These are phyloP conservation scores for Bemisia tabaci DNA, from an alignment of 1,140 invertebrate species.

Conservation along the genomic window DNA sequence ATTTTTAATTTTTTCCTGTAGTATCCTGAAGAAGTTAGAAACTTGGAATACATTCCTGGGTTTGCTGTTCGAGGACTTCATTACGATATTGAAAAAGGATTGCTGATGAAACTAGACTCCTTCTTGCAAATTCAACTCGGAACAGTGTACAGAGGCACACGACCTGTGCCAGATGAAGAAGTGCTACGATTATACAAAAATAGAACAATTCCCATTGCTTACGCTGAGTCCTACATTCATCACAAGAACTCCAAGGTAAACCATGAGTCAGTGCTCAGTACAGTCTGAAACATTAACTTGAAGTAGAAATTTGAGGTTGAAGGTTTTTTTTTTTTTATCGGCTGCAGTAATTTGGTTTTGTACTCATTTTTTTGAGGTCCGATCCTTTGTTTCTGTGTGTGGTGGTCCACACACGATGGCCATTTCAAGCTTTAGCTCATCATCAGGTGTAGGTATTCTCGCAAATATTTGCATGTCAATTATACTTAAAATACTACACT, in stretches of 20 bases:
- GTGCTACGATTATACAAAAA: constrained; percentile 77
- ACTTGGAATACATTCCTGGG: constrained; percentile 70
- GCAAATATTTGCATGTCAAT: no score
- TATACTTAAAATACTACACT: no score
- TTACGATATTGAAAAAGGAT: constrained; percentile 90
- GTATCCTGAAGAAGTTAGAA: constrained; percentile 78
- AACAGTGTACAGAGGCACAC: constrained; percentile 79
- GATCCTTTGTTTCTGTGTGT: no score
- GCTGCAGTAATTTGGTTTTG: no score
- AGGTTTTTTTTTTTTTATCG: no score
- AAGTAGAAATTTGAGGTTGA: no score
- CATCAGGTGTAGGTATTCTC: no score
- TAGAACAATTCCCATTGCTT: constrained; percentile 64
- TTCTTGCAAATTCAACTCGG: constrained; percentile 94
- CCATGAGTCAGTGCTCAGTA: neutral
- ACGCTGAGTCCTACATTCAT: constrained; percentile 42
- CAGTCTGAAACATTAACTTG: neutral
- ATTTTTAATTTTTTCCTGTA: constrained; percentile 30
- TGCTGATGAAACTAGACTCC: constrained; percentile 90
- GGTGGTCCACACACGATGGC: no score
- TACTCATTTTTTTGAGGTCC: no score
- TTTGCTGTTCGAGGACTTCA: constrained; percentile 90
- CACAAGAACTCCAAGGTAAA: constrained; percentile 19
- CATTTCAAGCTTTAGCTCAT: no score
- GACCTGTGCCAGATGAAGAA: constrained; percentile 67